Evolutionary conservation across 2,113 vertebrate species (phyloP).

Genomic region (Megaleporinus macrocephalus): DNA sequence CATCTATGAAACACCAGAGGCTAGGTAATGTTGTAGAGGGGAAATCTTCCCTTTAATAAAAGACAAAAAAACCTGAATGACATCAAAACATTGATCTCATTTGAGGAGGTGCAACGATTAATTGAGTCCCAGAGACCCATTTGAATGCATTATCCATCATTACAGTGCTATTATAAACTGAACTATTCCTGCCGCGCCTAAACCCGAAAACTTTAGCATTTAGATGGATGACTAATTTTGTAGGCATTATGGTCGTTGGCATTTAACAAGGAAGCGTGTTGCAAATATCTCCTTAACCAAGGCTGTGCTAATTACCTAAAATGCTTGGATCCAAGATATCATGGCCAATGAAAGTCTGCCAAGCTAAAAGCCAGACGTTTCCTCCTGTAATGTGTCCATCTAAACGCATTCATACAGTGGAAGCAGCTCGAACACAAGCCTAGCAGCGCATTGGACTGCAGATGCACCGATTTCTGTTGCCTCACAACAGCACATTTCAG

Average conservation of each 20-base stretch:
- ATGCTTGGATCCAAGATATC: neutral
- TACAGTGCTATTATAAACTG: neutral
- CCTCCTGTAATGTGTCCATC: neutral
- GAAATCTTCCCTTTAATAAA: neutral
- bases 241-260: neutral
- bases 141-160: neutral
- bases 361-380: neutral
- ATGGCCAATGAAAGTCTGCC: conserved; percentile 4
- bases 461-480: conserved; percentile 21
- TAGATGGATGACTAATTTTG: conserved; percentile 25
- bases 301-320: neutral
- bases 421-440: conserved; percentile 10
- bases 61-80: neutral
- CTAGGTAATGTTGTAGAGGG: neutral
- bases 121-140: neutral
- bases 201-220: conserved; percentile 17
- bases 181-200: neutral
- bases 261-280: conserved; percentile 9
- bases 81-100: neutral
- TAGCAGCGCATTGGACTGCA: conserved; percentile 21
- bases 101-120: neutral
- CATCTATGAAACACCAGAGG: conserved; percentile 1
- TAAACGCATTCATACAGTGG: conserved; percentile 20
- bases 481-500: conserved; percentile 33
- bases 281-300: neutral